phyloP scores from a whole-genome alignment of 2,113 vertebrate genomes.

The Mustelus asterias region DNA sequence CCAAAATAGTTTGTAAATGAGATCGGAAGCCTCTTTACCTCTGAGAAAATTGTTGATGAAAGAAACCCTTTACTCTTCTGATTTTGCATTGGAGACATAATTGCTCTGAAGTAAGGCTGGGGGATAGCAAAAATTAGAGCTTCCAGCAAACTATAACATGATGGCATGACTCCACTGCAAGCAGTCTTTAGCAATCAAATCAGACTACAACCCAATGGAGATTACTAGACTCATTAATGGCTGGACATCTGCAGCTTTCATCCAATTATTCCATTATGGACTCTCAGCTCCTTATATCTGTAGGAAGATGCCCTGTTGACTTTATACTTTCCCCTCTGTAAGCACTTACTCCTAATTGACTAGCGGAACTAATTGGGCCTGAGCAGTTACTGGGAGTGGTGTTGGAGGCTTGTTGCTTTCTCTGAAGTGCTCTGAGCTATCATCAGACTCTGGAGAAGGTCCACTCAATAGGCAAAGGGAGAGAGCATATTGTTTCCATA shows the following conservation, averaged over 20 bases:
- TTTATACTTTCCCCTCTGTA: not conserved
- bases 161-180: not conserved
- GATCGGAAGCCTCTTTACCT: not conserved
- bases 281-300: not conserved
- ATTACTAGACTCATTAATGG: not conserved
- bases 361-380: not conserved
- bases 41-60: not conserved
- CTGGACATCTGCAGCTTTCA: too few relatives aligned
- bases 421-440: not conserved
- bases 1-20: not conserved
- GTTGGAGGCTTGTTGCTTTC: not conserved
- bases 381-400: not conserved
- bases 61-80: not conserved
- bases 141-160: not conserved
- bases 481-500: not conserved
- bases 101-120: not conserved
- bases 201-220: not conserved
- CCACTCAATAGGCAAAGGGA: not conserved
- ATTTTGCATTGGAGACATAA: not conserved
- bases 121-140: not conserved
- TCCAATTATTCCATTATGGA: not conserved
- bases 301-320: not conserved
- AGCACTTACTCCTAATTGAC: not conserved
- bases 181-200: too few relatives aligned
- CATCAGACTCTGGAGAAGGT: too few relatives aligned